A percentile compares a stretch with the other conserved stretches of the same genome.
phyloP scores from a whole-genome alignment of 1,140 invertebrate genomes.

The Heterodera schachtii region DNA sequence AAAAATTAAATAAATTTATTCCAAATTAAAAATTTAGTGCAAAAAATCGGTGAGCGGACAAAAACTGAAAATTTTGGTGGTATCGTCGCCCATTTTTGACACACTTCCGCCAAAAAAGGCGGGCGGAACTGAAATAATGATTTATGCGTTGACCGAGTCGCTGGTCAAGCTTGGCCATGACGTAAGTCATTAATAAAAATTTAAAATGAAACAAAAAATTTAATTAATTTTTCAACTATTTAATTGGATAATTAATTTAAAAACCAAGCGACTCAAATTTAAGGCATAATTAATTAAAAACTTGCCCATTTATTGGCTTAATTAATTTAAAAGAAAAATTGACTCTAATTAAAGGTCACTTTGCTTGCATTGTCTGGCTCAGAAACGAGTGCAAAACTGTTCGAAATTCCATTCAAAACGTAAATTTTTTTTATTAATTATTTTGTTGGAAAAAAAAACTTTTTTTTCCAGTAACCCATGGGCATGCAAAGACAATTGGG shows the following conservation, averaged over 20 bases:
- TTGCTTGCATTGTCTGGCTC: background rate
- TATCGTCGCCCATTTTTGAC: constrained; percentile 51
- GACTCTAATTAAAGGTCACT: background rate
- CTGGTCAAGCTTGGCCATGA: constrained; percentile 30
- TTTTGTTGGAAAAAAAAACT: background rate
- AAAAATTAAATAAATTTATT: background rate
- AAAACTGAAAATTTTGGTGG: background rate
- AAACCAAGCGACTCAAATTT: no score
- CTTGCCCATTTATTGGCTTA: no score
- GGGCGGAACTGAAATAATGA: constrained; percentile 28
- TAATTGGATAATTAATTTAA: no score
- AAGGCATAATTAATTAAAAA: no score
- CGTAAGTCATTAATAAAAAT: background rate
- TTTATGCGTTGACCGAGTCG: constrained; percentile 24
- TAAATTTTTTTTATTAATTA: background rate
- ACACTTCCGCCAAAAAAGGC: constrained; percentile 27
- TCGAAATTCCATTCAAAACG: background rate
- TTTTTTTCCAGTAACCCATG: background rate
- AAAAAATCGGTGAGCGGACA: background rate
- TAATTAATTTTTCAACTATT: no score
- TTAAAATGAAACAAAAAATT: background rate
- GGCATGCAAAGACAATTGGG: background rate
- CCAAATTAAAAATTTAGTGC: background rate
- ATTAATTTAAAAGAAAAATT: no score
- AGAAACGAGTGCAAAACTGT: constrained; percentile 2